A percentile compares a stretch with the other conserved stretches of the same genome.
phyloP scores from a whole-genome alignment of 2,888 invertebrate genomes.

The Crepidodera aurea region DNA sequence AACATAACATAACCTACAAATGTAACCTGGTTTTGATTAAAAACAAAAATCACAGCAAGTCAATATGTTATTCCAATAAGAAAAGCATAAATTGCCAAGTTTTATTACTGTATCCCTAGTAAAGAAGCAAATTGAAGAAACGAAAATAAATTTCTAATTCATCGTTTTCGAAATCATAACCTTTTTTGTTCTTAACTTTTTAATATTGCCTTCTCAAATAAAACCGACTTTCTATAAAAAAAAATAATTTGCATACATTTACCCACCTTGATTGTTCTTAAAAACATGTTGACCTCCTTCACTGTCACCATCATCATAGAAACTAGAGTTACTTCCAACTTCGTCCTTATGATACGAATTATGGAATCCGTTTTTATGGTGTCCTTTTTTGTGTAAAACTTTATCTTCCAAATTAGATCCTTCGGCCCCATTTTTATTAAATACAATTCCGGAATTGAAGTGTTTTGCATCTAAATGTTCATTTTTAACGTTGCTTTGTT shows the following conservation, averaged over 20 bases:
- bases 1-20: no score
- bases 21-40: no score
- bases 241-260: neutral
- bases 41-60: no score
- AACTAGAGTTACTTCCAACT: slow-evolving; percentile 73
- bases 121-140: no score
- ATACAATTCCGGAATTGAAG: slow-evolving; percentile 53
- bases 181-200: no score
- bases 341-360: slow-evolving; percentile 77
- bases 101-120: no score
- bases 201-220: no score
- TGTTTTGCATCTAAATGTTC: slow-evolving; percentile 51
- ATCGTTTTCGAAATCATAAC: no score
- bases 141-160: no score
- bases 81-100: no score
- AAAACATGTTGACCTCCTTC: slow-evolving; percentile 58
- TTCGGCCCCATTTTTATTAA: slow-evolving; percentile 52
- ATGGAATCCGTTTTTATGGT: slow-evolving; percentile 73
- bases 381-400: slow-evolving; percentile 71
- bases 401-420: slow-evolving; percentile 51
- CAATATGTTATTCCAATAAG: no score
- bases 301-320: slow-evolving; percentile 70
- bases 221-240: no score
- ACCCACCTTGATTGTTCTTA: slow-evolving; percentile 53
- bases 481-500: slow-evolving; percentile 51